Evolutionary conservation across 2,888 invertebrate genomes (phyloP), one percentile per base, ranked within the genome.

Genomic region (Gasteruption jaculator): DNA sequence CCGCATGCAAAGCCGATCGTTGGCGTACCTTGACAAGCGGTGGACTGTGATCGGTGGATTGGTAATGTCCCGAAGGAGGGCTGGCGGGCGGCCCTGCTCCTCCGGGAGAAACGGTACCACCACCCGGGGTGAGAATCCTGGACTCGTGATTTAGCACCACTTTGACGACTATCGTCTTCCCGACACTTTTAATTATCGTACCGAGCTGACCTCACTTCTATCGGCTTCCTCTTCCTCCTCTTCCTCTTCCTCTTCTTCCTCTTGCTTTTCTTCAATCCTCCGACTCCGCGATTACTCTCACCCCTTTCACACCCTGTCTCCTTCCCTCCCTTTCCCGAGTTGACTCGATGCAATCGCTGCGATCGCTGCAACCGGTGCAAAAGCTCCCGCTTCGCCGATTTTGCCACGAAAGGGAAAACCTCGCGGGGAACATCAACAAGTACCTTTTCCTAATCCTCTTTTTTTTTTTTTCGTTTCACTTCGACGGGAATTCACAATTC

Each of bases 91-190:
- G 66, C 57, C 64, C 65, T 56, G 63, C 61, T 63, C 65, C 67
- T 61, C 65, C 67, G 60, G 67, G 66, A 54, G 67, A 67, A 60
- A 67, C 58, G 54, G 57, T 54, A 51, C 61, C 65, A 56, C 63
- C 65, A 57, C 67, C 63, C 63, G 68, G 65, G 64, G 66, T 68
- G 61, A 65, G 68, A 68, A 69, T 69, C 65, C 68, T 69, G 69
- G 65, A 65, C 65, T 65, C 66, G 67, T 66, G 66, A 49, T 61
- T 66, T 63, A 68, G 67, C 68, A 67, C 65, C 68, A 69, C 66
- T 63, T 68, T 68, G n/a, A n/a, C n/a, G n/a, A n/a, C n/a, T n/a
- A n/a, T n/a, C n/a, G n/a, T n/a, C n/a, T n/a, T n/a, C n/a, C n/a
- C n/a, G n/a, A n/a, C n/a, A n/a, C n/a, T n/a, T n/a, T n/a, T n/a